Percentiles rank a stretch among this genome's conserved stretches.
These are phyloP conservation scores for Lynx canadensis DNA, from an alignment of 2,113 vertebrate species.

Conservation along the genomic window DNA sequence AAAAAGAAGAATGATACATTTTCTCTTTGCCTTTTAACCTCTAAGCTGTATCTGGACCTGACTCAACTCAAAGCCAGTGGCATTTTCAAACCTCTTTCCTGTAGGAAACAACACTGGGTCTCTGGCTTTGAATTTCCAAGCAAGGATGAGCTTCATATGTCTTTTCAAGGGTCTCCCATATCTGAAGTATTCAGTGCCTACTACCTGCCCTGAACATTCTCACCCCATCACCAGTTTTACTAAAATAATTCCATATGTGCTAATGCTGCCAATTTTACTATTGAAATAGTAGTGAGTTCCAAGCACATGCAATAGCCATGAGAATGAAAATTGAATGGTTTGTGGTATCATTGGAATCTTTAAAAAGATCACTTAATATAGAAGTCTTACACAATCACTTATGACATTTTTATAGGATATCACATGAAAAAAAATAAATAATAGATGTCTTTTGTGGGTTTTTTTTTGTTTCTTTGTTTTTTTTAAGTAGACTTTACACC, in stretches of 20 bases:
- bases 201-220: not conserved
- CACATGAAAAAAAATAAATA: not conserved
- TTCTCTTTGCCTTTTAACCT: conserved; percentile 25
- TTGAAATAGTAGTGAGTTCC: not conserved
- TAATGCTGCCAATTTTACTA: not conserved
- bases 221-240: not conserved
- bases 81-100: conserved; percentile 26
- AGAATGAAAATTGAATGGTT: conserved; percentile 14
- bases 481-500: no score
- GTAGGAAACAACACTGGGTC: not conserved
- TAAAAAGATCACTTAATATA: not conserved
- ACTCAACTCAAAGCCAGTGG: conserved; percentile 8
- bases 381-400: not conserved
- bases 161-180: not conserved
- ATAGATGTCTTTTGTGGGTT: not conserved
- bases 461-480: no score
- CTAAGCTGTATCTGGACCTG: not conserved
- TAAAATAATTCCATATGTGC: not conserved
- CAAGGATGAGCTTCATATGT: not conserved
- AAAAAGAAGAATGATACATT: not conserved
- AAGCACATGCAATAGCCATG: not conserved
- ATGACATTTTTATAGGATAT: not conserved
- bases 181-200: not conserved
- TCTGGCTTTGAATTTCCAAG: conserved; percentile 37
- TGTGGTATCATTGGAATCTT: not conserved